Conservation (phyloP, 2,888 invertebrate species). For the Xanthostigma xanthostigma region DNA sequence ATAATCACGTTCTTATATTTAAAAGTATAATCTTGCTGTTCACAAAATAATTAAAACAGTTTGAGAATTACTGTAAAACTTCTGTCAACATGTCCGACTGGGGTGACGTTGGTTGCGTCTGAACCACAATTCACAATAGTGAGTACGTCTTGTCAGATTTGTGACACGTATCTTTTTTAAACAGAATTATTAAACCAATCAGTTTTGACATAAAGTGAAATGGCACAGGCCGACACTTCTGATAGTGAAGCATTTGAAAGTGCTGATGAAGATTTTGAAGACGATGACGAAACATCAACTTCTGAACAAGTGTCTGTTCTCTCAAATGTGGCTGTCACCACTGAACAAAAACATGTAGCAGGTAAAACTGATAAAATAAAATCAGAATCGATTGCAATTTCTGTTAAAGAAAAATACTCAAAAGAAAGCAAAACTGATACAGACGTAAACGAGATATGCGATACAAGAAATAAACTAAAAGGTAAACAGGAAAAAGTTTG, state of each 20-base stretch:
- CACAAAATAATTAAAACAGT: no score
- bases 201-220: not conserved
- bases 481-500: no score
- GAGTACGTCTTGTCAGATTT: not conserved
- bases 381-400: not conserved
- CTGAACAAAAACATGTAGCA: no score
- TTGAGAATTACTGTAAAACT: no score
- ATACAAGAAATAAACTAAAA: no score
- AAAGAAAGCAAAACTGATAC: not conserved
- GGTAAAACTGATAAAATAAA: not conserved
- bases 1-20: no score
- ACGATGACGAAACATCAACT: not conserved
- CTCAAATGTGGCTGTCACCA: no score
- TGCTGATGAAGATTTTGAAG: slow-evolving; percentile 5
- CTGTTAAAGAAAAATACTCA: not conserved
- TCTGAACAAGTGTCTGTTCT: not conserved
- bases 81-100: no score
- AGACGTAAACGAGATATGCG: no score
- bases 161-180: not conserved
- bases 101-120: no score
- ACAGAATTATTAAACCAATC: not conserved
- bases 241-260: slow-evolving; percentile 6
- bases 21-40: no score
- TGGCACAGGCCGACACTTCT: not conserved
- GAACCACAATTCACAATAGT: no score